A percentile compares a stretch with the other conserved stretches of the same genome.
Evolutionary conservation across 2,797 vertebrate species (phyloP).

Genomic region (Coracias cyanogaster): DNA sequence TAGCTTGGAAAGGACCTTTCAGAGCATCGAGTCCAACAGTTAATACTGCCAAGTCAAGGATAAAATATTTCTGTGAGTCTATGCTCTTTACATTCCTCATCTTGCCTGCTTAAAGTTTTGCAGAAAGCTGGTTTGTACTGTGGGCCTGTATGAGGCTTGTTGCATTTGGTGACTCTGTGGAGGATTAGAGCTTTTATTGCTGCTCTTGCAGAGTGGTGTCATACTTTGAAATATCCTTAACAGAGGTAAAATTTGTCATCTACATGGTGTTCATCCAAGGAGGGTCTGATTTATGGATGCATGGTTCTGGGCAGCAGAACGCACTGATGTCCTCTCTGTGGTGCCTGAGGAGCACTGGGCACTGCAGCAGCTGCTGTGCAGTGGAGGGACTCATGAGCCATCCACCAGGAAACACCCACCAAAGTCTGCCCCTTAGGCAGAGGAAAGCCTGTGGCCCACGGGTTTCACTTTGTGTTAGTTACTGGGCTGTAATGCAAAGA

Average conservation of each 20-base stretch:
- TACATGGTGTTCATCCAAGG: fast-evolving
- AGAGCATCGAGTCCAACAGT: neutral
- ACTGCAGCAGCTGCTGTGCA: fast-evolving
- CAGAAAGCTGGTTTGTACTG: neutral
- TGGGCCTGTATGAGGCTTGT: fast-evolving
- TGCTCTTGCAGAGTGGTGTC: neutral
- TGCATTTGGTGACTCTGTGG: fast-evolving
- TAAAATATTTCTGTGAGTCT: neutral
- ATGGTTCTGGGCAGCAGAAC: neutral
- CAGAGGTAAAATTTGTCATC: neutral
- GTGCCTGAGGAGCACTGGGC: neutral
- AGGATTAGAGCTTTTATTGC: neutral
- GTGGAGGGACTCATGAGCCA: neutral
- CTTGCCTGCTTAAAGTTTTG: neutral
- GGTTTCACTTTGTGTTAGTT: fast-evolving
- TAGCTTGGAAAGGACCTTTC: neutral
- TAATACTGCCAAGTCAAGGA: neutral
- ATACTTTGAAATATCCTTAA: neutral
- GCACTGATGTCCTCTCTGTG: fast-evolving
- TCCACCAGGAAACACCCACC: neutral
- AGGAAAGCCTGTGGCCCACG: neutral
- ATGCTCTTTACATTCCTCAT: neutral
- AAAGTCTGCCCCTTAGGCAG: neutral
- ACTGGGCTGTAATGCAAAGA: fast-evolving
- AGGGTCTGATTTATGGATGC: neutral